These are phyloP conservation scores for Paralichthys olivaceus DNA, from an alignment of 2,113 vertebrate genomes.

Conservation along the genomic window DNA sequence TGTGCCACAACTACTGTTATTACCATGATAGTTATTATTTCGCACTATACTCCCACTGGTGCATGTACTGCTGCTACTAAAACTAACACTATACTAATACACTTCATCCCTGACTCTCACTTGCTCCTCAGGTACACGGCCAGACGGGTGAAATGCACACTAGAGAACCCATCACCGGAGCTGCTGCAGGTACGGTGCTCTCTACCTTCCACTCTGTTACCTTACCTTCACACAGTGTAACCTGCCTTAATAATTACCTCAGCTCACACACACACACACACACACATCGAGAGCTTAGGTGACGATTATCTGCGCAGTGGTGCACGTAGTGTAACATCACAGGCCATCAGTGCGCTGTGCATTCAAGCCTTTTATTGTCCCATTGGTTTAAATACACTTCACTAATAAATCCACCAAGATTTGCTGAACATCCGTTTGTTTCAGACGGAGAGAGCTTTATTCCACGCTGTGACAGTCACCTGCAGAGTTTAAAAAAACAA, in stretches of 20 bases:
- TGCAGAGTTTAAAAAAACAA: slow-evolving; percentile 39
- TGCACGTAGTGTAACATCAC: background rate
- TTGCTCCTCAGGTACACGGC: slow-evolving; percentile 49
- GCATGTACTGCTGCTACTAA: too few relatives aligned
- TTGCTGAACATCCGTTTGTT: too few relatives aligned
- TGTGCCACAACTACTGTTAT: background rate
- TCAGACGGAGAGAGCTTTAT: too few relatives aligned
- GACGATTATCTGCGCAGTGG: slow-evolving; percentile 21
- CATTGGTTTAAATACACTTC: background rate
- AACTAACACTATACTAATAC: background rate
- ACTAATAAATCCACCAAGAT: too few relatives aligned
- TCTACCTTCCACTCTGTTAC: slow-evolving; percentile 68
- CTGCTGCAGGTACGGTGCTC: background rate
- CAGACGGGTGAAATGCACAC: slow-evolving; percentile 74
- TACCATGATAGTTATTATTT: too few relatives aligned
- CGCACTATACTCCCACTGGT: too few relatives aligned
- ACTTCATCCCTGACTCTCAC: slow-evolving; percentile 57
- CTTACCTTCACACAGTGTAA: slow-evolving; percentile 69
- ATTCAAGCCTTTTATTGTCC: slow-evolving; percentile 1
- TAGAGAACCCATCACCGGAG: slow-evolving; percentile 21
- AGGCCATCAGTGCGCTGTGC: background rate
- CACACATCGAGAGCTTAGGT: slow-evolving; percentile 42
- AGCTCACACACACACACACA: slow-evolving; percentile 55
- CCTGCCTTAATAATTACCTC: slow-evolving; percentile 75
- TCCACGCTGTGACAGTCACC: background rate